A percentile compares a stretch with the other conserved stretches of the same genome.
phyloP scores from a whole-genome alignment of 1,140 invertebrate genomes.

The Thaumatotibia leucotreta region DNA sequence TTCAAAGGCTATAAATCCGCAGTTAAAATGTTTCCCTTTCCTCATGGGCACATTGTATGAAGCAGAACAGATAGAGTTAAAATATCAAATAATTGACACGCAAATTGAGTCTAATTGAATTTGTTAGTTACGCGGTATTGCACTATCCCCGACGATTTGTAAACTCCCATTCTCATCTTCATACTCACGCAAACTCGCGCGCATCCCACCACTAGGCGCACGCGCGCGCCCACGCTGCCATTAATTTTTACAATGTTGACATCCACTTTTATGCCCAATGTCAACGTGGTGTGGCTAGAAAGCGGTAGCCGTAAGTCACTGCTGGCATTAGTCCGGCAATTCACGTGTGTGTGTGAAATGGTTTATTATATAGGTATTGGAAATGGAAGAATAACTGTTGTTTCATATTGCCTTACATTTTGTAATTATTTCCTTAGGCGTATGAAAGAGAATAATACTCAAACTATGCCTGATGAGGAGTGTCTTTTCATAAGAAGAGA shows the following conservation, averaged over 20 bases:
- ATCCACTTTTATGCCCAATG: background rate
- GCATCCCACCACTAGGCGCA: background rate
- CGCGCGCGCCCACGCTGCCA: conserved; percentile 3
- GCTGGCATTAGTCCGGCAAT: background rate
- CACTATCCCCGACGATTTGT: background rate
- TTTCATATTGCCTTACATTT: too few relatives aligned
- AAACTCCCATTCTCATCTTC: background rate
- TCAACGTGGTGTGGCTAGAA: background rate
- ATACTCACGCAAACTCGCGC: background rate
- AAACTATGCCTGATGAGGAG: too few relatives aligned
- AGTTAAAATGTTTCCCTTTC: too few relatives aligned
- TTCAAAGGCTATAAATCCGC: too few relatives aligned
- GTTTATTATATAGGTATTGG: background rate
- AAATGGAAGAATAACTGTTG: background rate
- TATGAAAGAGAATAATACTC: too few relatives aligned
- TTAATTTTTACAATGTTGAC: conserved; percentile 14
- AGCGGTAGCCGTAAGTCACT: background rate
- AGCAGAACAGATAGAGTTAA: too few relatives aligned
- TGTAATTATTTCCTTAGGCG: too few relatives aligned
- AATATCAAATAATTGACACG: too few relatives aligned
- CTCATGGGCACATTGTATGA: too few relatives aligned
- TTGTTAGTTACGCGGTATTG: too few relatives aligned
- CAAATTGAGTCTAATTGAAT: too few relatives aligned
- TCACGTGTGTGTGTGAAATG: background rate
- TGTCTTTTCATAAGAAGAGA: too few relatives aligned